These are phyloP conservation scores for Anoplopoma fimbria DNA, from an alignment of 2,113 vertebrate species.

Conservation along the genomic window DNA sequence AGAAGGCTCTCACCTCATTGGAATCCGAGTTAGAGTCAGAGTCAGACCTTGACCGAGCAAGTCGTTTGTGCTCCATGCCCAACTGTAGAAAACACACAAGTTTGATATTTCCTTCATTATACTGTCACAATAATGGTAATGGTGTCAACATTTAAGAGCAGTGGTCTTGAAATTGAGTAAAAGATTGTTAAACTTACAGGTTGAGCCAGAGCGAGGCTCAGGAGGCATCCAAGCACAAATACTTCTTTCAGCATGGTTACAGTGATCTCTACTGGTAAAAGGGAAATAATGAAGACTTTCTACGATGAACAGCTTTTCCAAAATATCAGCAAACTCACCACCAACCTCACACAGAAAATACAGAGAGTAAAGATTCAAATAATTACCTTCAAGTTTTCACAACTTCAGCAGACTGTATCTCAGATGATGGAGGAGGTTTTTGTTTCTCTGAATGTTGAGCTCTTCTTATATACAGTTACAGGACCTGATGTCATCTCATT, in stretches of 20 bases:
- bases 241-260: constrained; percentile 73
- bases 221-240: constrained; percentile 67
- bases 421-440: neutral
- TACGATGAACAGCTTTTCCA: neutral
- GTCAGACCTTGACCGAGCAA: neutral
- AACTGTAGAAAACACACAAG: constrained; percentile 4
- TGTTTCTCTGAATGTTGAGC: constrained; percentile 8
- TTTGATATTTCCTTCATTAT: neutral
- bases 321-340: neutral
- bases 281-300: neutral
- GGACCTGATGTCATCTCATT: neutral
- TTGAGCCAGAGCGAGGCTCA: constrained; percentile 63
- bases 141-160: neutral
- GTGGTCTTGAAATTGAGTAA: neutral
- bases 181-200: constrained; percentile 63
- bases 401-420: constrained; percentile 17
- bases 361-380: neutral
- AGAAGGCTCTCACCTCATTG: neutral
- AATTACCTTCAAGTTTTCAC: constrained; percentile 38
- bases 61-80: neutral
- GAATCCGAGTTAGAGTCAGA: neutral
- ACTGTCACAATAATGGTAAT: neutral
- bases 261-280: constrained; percentile 37
- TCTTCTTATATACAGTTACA: constrained; percentile 52
- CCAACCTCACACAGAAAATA: neutral